phyloP scores from a whole-genome alignment of 2,888 invertebrate species.

The Hydroisotoma schaefferi region DNA sequence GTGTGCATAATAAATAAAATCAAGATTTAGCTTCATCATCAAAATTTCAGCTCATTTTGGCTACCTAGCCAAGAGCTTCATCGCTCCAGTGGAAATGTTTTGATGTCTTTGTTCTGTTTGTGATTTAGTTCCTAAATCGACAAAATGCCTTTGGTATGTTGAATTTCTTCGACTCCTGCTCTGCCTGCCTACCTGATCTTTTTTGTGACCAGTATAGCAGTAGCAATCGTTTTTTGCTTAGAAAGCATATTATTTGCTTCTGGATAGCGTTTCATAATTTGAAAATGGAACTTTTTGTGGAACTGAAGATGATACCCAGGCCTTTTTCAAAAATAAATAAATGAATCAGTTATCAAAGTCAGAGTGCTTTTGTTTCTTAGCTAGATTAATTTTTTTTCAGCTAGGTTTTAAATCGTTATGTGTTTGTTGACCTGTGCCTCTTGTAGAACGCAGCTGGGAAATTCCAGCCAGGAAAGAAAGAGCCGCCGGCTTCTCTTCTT shows the following conservation, averaged over 20 bases:
- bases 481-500: slow-evolving; percentile 46
- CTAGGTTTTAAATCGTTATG: neutral
- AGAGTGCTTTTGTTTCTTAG: no score
- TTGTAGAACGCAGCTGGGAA: slow-evolving; percentile 27
- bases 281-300: no score
- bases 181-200: neutral
- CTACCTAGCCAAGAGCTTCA: neutral
- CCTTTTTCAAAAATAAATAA: no score
- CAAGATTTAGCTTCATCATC: neutral
- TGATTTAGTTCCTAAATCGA: slow-evolving; percentile 6
- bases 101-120: slow-evolving; percentile 10
- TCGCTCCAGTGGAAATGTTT: slow-evolving; percentile 10
- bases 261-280: no score
- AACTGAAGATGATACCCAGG: no score
- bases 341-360: no score
- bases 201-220: no score
- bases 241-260: no score
- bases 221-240: no score
- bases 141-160: slow-evolving; percentile 41
- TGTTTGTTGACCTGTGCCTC: slow-evolving; percentile 6
- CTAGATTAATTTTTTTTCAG: no score
- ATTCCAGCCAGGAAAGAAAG: slow-evolving; percentile 42
- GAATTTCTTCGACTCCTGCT: slow-evolving; percentile 16
- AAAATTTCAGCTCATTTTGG: neutral
- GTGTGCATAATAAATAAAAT: neutral